Base-by-base conservation (phyloP, 2,113 vertebrate genomes). In the Syngnathus scovelli region DNA sequence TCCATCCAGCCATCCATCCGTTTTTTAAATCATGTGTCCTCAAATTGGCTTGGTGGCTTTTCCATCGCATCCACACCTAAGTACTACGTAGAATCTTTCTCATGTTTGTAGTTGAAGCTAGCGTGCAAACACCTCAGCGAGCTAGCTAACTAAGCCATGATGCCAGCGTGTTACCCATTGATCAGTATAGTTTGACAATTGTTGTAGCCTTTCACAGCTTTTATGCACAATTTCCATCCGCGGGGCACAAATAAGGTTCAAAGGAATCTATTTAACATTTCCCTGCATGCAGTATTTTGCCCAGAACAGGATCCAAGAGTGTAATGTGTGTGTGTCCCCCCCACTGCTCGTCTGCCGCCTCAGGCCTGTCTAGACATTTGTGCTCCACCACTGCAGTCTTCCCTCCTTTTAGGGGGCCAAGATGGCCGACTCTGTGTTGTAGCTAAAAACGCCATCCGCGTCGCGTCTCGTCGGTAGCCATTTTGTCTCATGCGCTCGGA, bases 371-470 rank as follows among this genome's bases (percentile, higher is more conserved):
- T 78, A 84, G 84, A 88, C 83, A 49, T 69, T 79, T 86, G 61
- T 79, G 73, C 85, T 78, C 80, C 63, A 78, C 84, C 85, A 86
- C 80, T 83, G 85, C 82, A 80, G 82, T 83, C 64, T 66, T 77
- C 76, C 82, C 78, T 78, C 78, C 68, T 72, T 79, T 78, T 72
- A 71, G 71, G 78, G 78, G 64, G 27, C 16, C 84, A 90, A 89
- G 84, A 90, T 90, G 90, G 84, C 88, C 78, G 77, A 85, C 76
- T 39, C 78, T 38, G 71, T 39, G 61, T 74, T 87, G 69, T 73
- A 79, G 67, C 11, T 43, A 7, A 66, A 71, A 41, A 51, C 1
- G 54, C 41, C 44, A n/a, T 21, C 9, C 27, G 33, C 15, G n/a
- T 15, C 7, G 5, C 64, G 7, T 13, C 7, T 5, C 64, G 8